phyloP scores from a whole-genome alignment of 2,888 invertebrate species.

The Lobophora halterata region DNA sequence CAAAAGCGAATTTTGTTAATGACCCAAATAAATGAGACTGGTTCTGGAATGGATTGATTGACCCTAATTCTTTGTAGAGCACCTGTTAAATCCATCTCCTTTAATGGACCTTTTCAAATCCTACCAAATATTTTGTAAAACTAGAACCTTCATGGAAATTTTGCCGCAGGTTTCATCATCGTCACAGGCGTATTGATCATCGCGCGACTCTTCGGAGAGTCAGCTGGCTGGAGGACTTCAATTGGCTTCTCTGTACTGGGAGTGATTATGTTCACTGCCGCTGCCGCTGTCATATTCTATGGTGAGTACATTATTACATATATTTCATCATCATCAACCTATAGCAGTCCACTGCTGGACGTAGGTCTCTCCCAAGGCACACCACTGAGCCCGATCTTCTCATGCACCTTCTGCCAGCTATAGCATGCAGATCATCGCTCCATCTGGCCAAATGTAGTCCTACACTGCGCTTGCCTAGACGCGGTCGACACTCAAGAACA shows the following conservation, averaged over 20 bases:
- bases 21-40: no score
- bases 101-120: no score
- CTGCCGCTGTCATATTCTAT: conserved; percentile 83
- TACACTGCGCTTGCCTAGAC: no score
- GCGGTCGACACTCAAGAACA: no score
- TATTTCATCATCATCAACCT: no score
- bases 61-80: no score
- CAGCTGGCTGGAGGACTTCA: conserved; percentile 83
- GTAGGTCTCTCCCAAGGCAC: no score
- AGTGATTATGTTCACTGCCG: conserved; percentile 82
- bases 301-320: conserved; percentile 46
- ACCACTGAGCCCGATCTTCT: neutral
- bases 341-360: no score
- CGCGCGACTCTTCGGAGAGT: conserved; percentile 82
- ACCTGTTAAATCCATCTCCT: no score
- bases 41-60: no score
- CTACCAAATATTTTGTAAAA: no score
- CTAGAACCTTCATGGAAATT: conserved; percentile 3
- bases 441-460: no score
- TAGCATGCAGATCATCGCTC: conserved; percentile 8
- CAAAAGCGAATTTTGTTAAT: conserved; percentile 20
- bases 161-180: conserved; percentile 79
- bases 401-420: neutral
- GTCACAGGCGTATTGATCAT: conserved; percentile 83
- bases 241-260: conserved; percentile 83